Evolutionary conservation across 2,113 vertebrate species (phyloP).

Genomic region (Herpetotheres cachinnans): DNA sequence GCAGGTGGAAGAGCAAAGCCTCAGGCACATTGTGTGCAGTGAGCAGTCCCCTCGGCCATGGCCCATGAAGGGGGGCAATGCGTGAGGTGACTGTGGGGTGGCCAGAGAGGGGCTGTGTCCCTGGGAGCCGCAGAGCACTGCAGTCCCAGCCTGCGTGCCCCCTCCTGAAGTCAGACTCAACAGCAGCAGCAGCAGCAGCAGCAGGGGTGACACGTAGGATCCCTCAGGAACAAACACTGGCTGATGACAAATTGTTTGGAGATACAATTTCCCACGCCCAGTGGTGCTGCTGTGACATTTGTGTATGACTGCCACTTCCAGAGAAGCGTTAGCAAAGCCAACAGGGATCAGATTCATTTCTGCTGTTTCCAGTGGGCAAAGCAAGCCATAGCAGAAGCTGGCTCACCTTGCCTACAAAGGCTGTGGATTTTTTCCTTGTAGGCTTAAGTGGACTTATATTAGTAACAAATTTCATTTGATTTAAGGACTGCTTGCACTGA

Average conservation of each 20-base stretch:
- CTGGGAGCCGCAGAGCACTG: neutral
- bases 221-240: neutral
- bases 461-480: neutral
- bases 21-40: neutral
- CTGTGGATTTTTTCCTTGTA: neutral
- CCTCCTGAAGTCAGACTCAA: fast-evolving
- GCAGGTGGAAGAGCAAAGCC: neutral
- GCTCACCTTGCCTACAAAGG: neutral
- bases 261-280: neutral
- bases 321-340: neutral
- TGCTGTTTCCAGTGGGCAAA: neutral
- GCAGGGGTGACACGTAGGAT: fast-evolving
- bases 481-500: neutral
- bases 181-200: neutral
- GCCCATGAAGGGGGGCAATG: fast-evolving
- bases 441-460: neutral
- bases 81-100: neutral
- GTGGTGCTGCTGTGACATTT: neutral
- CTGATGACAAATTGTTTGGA: neutral
- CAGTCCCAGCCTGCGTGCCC: fast-evolving
- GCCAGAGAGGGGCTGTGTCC: fast-evolving
- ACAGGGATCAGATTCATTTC: fast-evolving
- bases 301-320: neutral
- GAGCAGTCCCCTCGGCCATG: neutral
- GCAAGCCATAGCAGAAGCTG: neutral